Evolutionary conservation across 2,888 invertebrate genomes (phyloP), one percentile per base, ranked within the genome.

Genomic region (Reticulitermes lucifugus): DNA sequence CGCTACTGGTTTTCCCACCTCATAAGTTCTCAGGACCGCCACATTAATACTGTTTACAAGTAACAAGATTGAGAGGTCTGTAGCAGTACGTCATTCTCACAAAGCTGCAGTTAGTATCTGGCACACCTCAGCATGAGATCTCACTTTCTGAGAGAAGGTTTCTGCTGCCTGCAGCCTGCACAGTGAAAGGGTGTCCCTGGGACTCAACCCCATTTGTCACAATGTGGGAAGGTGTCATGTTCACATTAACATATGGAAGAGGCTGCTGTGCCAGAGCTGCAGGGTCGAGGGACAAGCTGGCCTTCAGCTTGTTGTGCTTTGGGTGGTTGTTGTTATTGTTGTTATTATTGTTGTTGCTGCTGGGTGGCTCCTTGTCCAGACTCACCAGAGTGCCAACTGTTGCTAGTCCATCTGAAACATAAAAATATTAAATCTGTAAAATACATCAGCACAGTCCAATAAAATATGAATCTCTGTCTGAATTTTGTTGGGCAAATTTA

Each of bases 261-360:
- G 87, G 86, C 60, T 84, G 87, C 25, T 85, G 85, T 10, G 80
- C 79, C 18, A 91, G 88, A 0, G 90, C 89, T 77, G 90, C 90
- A 0, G 91, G 90, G 86, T 92, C 92, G 80, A 92, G 88, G 55
- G 91, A 91, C 41, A 91, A 89, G 0, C 90, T 90, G 4, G 90
- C 90, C 87, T 90, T 91, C 65, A 91, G 88, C n/a, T 90, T 89
- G 85, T 59, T 80, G 10, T 77, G 55, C 41, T 71, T 29, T 65
- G 83, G 65, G 77, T 86, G 73, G 84, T 84, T 86, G 73, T 83
- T 83, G 77, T 87, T 86, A 59, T 85, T 83, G 79, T 85, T 85
- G 51, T 85, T 84, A 51, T 84, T 84, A 46, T 83, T 82, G 21
- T 83, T 85, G 25, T 71, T 9, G 46, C 9, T 85, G 14, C 79